Evolutionary conservation across 2,888 invertebrate species (phyloP), one percentile per base, ranked within the genome.

Genomic region (Lasioglossum villosulum): DNA sequence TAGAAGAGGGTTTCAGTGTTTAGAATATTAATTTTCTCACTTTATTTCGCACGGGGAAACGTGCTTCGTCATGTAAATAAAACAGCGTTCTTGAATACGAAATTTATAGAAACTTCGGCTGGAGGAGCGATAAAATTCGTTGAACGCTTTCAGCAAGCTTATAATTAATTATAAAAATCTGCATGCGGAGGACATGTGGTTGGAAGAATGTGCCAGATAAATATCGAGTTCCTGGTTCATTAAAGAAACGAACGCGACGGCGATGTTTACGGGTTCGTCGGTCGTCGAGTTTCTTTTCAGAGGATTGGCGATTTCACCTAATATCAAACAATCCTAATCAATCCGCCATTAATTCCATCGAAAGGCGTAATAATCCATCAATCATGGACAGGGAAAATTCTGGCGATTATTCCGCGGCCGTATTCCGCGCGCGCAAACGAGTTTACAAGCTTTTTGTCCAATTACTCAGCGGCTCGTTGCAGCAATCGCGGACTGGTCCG

Each of bases 371-470:
- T 19, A 34, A 48, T 48, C 45, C 19, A 23, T 30, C 48, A 14
- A 52, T 73, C 45, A 23, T 19, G 34, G 63, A 52, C 48, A 59
- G 42, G 56, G 70, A 72, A 75, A 66, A 73, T 81, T 76, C 76
- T 39, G 42, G 73, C 66, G 27, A 66, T 80, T 63, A 66, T 66
- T 30, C 45, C 27, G 39, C 75, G 66, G 59, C 75, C 75, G 76
- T 81, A 83, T 76, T 66, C 81, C 72, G 76, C n/a, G 71, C 83
- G 81, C 81, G 66, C 27, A 63, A 81, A 66, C 83, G 72, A 37
- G 82, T 81, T 77, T 72, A 82, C 73, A 76, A 81, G 82, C 56
- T 82, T 81, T 83, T 83, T 81, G 73, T 76, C 73, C 66, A 81
- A 37, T 34, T 76, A 73, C 72, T 81, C 83, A 68, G 56, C 45